Evolutionary conservation across 2,797 vertebrate genomes (phyloP).

Genomic region (Acomys russatus): DNA sequence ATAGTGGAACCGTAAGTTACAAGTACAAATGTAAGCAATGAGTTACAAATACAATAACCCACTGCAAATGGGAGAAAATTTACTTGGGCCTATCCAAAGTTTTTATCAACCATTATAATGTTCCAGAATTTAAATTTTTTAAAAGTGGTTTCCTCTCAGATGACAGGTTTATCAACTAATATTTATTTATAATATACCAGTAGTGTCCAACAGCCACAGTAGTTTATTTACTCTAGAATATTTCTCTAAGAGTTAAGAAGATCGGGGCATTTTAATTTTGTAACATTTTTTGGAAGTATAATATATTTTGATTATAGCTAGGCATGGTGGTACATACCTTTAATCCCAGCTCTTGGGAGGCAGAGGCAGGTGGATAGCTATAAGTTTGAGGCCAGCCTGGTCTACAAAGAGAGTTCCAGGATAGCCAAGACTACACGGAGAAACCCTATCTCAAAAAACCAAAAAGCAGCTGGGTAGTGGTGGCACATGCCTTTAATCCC

Average conservation of each 20-base stretch:
- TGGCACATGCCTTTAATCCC: no score
- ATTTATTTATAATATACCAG: neutral
- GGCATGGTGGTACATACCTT: no score
- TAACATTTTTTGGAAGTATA: neutral
- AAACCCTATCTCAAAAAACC: neutral
- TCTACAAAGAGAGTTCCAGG: neutral
- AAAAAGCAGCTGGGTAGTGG: no score
- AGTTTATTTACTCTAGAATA: neutral
- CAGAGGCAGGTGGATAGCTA: neutral
- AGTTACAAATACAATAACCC: neutral
- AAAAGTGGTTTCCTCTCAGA: slow-evolving; percentile 31
- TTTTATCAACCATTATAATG: slow-evolving; percentile 4
- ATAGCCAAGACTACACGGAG: neutral
- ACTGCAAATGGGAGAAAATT: neutral
- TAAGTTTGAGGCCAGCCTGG: neutral
- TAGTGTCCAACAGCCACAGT: neutral
- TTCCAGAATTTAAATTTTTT: neutral
- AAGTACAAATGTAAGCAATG: neutral
- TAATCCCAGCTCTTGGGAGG: neutral
- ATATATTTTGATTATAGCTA: neutral
- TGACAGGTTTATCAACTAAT: neutral
- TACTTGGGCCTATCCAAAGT: neutral
- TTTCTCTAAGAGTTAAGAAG: neutral
- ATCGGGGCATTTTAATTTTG: neutral
- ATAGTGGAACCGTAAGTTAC: neutral